A percentile compares a stretch with the other conserved stretches of the same genome.
Conservation (phyloP, 2,113 vertebrate genomes). For the Calypte anna region DNA sequence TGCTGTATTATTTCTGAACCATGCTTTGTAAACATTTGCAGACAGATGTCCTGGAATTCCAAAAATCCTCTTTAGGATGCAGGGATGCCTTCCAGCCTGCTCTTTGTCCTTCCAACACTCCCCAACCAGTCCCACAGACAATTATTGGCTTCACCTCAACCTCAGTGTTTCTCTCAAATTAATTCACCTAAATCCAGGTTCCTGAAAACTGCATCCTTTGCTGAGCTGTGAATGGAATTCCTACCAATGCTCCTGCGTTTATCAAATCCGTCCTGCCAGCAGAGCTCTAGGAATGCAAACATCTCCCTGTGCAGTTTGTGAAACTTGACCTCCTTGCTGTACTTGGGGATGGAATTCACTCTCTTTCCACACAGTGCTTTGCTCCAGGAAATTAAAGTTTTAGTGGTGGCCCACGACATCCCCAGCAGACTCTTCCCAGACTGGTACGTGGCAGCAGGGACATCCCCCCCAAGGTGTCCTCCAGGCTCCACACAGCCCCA, state of each 20-base stretch:
- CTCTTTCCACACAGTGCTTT: constrained; percentile 39
- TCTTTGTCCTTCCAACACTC: neutral
- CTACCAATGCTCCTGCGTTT: neutral
- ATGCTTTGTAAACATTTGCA: neutral
- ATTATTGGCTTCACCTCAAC: neutral
- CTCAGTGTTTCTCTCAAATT: neutral
- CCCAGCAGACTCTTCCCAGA: constrained; percentile 68
- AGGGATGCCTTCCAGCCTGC: neutral
- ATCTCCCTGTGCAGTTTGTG: neutral
- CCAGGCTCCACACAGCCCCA: neutral
- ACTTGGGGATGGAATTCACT: neutral
- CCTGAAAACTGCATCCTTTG: neutral
- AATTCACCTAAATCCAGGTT: neutral
- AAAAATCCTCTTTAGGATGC: neutral
- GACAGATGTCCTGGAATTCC: neutral
- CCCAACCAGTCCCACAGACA: neutral
- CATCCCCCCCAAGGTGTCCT: neutral
- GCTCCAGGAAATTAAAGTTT: constrained; percentile 64
- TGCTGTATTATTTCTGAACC: neutral
- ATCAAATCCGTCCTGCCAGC: neutral
- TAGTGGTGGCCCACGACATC: constrained; percentile 74
- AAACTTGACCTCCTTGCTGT: neutral
- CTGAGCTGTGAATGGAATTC: neutral
- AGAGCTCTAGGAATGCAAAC: neutral
- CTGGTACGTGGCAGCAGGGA: constrained; percentile 53